Conservation (phyloP, 2,797 vertebrate species). For the Sebastes hopkinsi region DNA sequence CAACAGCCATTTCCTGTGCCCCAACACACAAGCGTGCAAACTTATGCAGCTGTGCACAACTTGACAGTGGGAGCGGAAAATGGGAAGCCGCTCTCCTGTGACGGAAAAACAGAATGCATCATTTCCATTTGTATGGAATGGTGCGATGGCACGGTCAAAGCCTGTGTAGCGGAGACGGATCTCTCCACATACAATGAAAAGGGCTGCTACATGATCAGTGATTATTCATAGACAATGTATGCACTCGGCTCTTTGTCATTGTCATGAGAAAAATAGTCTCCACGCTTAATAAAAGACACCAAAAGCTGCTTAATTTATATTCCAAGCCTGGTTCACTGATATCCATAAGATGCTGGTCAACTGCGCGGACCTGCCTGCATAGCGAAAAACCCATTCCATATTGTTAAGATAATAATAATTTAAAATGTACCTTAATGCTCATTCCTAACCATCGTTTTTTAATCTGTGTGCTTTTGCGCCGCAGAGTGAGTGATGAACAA, state of each 20-base stretch:
- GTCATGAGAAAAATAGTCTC: conserved; percentile 17
- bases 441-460: background rate
- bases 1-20: conserved; percentile 74
- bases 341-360: background rate
- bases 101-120: conserved; percentile 79
- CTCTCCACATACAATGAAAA: conserved; percentile 47
- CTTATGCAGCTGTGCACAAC: conserved; percentile 76
- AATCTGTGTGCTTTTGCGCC: background rate
- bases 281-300: conserved; percentile 19
- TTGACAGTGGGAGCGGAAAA: conserved; percentile 78
- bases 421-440: conserved; percentile 5
- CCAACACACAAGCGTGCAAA: conserved; percentile 64
- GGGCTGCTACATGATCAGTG: conserved; percentile 53
- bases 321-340: background rate
- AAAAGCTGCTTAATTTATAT: conserved; percentile 15
- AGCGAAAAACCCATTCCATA: background rate
- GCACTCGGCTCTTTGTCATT: conserved; percentile 25
- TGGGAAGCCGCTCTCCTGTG: conserved; percentile 77
- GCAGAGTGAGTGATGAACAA: conserved; percentile 43
- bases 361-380: background rate
- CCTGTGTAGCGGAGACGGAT: conserved; percentile 49
- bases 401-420: background rate
- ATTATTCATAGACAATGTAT: conserved; percentile 62
- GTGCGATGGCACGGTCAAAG: conserved; percentile 52
- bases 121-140: conserved; percentile 78